These are phyloP conservation scores for Neocrepidodera transversa DNA, from an alignment of 2,888 invertebrate species.

Conservation along the genomic window DNA sequence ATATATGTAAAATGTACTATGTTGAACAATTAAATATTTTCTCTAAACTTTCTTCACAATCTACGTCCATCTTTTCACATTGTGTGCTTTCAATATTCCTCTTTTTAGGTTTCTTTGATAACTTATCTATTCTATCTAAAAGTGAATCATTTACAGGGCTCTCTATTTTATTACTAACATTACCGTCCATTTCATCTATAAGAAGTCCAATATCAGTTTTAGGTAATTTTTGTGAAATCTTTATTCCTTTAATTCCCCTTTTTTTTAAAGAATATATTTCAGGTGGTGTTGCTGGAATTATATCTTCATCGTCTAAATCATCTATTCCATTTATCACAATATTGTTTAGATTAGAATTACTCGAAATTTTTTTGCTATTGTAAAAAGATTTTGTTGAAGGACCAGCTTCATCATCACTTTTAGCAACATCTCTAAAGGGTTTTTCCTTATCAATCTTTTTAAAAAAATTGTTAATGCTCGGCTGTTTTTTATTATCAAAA, in stretches of 20 bases:
- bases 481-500: conserved; percentile 55
- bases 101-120: conserved; percentile 28
- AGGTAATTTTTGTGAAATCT: conserved; percentile 39
- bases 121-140: conserved; percentile 42
- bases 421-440: background rate
- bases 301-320: conserved; percentile 33
- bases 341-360: conserved; percentile 6
- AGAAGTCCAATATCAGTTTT: conserved; percentile 44
- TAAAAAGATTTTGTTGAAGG: conserved; percentile 4
- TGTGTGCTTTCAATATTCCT: background rate
- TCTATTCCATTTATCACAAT: conserved; percentile 4
- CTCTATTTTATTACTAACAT: conserved; percentile 31
- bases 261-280: conserved; percentile 22
- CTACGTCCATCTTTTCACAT: conserved; percentile 38
- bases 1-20: too few relatives aligned
- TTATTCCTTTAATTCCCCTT: conserved; percentile 30
- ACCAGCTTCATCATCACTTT: conserved; percentile 8
- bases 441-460: conserved; percentile 18
- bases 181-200: conserved; percentile 50
- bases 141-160: conserved; percentile 35
- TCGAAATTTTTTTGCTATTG: background rate
- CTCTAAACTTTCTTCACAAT: conserved; percentile 11
- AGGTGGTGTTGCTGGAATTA: conserved; percentile 42
- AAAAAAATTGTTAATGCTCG: conserved; percentile 47
- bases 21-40: too few relatives aligned